Evolutionary conservation across 2,113 vertebrate genomes (phyloP).

Genomic region (Vombatus ursinus): DNA sequence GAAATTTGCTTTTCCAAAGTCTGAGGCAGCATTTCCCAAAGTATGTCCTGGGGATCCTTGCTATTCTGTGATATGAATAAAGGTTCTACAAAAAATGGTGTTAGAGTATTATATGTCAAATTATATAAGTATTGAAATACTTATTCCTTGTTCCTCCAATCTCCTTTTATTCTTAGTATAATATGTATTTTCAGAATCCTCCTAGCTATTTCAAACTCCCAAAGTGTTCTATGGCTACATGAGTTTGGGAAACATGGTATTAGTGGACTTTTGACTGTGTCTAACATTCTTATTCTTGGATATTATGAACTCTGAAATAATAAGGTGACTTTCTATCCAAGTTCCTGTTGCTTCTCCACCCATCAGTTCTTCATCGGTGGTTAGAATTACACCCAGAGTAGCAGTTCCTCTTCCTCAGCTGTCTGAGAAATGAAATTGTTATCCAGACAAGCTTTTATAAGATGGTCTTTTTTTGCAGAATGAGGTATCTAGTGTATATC

Average conservation of each 20-base stretch:
- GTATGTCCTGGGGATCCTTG: not conserved
- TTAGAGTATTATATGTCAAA: not conserved
- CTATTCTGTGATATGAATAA: not conserved
- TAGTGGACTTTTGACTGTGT: not conserved
- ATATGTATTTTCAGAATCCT: not conserved
- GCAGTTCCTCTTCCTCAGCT: not conserved
- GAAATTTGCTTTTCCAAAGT: not conserved
- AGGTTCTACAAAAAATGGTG: no score
- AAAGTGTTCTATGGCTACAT: not conserved
- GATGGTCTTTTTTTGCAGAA: no score
- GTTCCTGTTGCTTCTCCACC: not conserved
- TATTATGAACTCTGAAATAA: not conserved
- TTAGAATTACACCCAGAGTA: no score
- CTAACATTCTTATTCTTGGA: not conserved
- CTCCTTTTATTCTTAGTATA: not conserved
- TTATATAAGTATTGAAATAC: not conserved
- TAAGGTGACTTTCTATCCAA: not conserved
- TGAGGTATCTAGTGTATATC: no score
- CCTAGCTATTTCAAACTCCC: not conserved
- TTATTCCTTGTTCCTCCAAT: not conserved
- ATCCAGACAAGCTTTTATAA: not conserved
- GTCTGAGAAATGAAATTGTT: not conserved
- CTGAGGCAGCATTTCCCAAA: not conserved
- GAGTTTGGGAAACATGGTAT: not conserved
- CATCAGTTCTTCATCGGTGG: no score